A percentile compares a stretch with the other conserved stretches of the same genome.
Conservation (phyloP, 2,888 invertebrate species). For the Osedax fenrisi region DNA sequence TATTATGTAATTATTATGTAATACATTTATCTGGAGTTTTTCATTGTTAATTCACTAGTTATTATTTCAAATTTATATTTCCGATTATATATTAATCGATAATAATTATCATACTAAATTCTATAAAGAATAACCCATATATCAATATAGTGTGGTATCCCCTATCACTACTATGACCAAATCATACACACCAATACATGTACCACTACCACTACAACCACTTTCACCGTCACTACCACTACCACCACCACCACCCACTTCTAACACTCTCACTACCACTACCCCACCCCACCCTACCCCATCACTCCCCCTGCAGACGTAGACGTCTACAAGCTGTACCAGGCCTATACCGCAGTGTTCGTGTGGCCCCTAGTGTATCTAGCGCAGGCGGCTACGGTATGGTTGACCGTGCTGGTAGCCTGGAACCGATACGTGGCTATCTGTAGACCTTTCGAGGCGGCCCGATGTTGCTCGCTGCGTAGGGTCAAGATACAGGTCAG, state of each 20-base stretch:
- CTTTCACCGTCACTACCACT: background rate
- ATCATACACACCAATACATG: background rate
- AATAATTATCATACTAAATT: no score
- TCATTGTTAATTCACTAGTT: no score
- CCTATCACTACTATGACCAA: background rate
- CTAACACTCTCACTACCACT: background rate
- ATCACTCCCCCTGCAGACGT: background rate
- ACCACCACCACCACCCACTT: background rate
- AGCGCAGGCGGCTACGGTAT: conserved; percentile 36
- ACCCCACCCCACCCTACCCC: background rate
- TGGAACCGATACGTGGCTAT: conserved; percentile 38
- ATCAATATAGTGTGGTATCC: no score
- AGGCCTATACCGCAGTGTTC: conserved; percentile 30
- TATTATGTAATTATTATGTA: no score
- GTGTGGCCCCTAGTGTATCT: conserved; percentile 37
- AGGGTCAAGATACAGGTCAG: conserved; percentile 34
- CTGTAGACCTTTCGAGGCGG: conserved; percentile 36
- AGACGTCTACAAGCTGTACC: conserved; percentile 13
- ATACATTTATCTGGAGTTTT: no score
- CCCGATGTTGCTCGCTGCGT: conserved; percentile 32
- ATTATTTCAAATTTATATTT: no score
- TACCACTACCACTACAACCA: background rate
- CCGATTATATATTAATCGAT: no score
- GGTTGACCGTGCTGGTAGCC: conserved; percentile 38
- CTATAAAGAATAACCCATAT: no score